Percentiles rank a stretch among this genome's conserved stretches.
Conservation (phyloP, 1,140 invertebrate species). For the Bicyclus anynana region DNA sequence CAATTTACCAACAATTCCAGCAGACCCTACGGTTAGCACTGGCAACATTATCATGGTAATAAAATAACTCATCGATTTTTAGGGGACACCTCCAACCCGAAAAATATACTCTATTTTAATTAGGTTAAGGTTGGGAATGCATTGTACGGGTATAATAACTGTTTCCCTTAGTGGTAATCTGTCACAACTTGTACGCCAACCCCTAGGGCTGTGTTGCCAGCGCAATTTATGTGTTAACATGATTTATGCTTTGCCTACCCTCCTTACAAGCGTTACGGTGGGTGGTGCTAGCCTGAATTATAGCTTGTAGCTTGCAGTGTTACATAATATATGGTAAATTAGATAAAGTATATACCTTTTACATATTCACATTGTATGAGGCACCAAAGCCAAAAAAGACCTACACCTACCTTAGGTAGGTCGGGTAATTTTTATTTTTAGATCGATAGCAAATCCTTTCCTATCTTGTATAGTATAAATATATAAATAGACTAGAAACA, state of each 20-base stretch:
- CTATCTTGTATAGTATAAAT: too few species aligned
- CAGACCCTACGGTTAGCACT: slow-evolving; percentile 40
- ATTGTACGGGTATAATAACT: slow-evolving; percentile 1
- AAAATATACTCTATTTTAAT: neutral
- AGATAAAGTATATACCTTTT: too few species aligned
- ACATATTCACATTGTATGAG: too few species aligned
- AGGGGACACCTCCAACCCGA: neutral
- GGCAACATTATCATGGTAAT: slow-evolving; percentile 62
- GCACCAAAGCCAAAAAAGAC: too few species aligned
- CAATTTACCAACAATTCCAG: slow-evolving; percentile 66
- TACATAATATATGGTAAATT: too few species aligned
- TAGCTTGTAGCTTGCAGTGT: slow-evolving; percentile 22
- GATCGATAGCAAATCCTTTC: too few species aligned
- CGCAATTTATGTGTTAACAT: slow-evolving; percentile 72
- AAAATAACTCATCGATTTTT: slow-evolving; percentile 46
- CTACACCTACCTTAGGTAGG: too few species aligned
- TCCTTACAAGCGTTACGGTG: slow-evolving; percentile 24
- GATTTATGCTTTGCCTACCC: slow-evolving; percentile 65
- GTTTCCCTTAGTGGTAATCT: slow-evolving; percentile 45
- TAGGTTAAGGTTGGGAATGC: slow-evolving; percentile 26
- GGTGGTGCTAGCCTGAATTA: slow-evolving; percentile 26
- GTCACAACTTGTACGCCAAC: slow-evolving; percentile 56
- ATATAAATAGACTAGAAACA: too few species aligned
- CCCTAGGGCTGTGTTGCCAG: slow-evolving; percentile 52
- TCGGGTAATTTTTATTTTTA: too few species aligned